Base-by-base conservation (phyloP, 2,888 invertebrate genomes). In the Andrena chrysosceles region DNA sequence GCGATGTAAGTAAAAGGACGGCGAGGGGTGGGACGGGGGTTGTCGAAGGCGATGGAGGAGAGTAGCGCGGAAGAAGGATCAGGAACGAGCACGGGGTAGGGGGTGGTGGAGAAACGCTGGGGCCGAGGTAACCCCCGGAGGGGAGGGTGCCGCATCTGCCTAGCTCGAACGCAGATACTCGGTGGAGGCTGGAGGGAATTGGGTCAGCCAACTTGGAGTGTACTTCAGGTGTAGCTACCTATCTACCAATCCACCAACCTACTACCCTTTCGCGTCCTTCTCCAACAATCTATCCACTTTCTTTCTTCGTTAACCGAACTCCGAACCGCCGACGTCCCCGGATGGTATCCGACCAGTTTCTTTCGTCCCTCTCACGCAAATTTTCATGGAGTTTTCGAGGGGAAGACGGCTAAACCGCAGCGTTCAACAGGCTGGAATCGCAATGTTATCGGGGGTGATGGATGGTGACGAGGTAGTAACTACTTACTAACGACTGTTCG, bases 131-230 rank as follows among this genome's bases (percentile, higher is more conserved):
- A 48, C 31, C 54, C 63, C 29, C 33, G 77, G 48, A 67, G 48
- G 75, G 67, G 81, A 66, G 79, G 69, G 70, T 56, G 69, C 68
- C 84, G 85, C 74, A 85, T 87, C 85, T 84, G 81, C 76, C 83
- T 81, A 79, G 84, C 76, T 84, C 67, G 67, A 85, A 84, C 81
- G 73, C 72, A 71, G 83, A 85, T 77, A 83, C 80, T 70, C 79
- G 83, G 66, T 60, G 60, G 75, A 74, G 82, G 67, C 63, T 76
- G 80, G 67, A 83, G 87, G 85, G 92, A 92, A 91, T 92, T 92
- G 92, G 92, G 92, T 93, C 92, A 92, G 91, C 87, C 89, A 85
- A 89, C 86, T 90, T 91, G 86, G 87, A 92, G 92, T 79, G 90
- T 87, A 87, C 92, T 93, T 89, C 89, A 93, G 91, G 91, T 92